These are phyloP conservation scores for Pomacea maculata DNA, from an alignment of 1,140 invertebrate genomes.

Conservation along the genomic window DNA sequence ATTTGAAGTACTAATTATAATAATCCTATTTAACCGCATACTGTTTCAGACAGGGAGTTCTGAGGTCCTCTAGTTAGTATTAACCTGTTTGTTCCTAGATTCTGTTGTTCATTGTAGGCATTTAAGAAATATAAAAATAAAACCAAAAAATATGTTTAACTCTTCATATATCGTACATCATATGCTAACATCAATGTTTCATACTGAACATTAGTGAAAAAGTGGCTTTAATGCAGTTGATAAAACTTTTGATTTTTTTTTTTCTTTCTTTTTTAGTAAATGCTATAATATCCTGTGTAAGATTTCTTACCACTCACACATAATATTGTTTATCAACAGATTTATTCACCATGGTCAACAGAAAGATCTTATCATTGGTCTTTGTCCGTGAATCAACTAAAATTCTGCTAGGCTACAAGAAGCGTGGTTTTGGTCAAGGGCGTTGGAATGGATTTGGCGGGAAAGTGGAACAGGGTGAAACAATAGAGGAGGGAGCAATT, in stretches of 20 bases:
- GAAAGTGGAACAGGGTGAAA: constrained; percentile 77
- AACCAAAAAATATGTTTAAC: no score
- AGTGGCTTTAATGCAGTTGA: neutral
- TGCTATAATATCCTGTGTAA: no score
- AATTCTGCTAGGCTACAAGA: constrained; percentile 78
- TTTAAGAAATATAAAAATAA: no score
- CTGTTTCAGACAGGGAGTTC: no score
- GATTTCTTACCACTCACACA: neutral
- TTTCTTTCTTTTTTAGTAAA: neutral
- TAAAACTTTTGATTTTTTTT: neutral
- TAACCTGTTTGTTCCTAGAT: no score
- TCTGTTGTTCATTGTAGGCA: no score
- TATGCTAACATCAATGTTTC: neutral
- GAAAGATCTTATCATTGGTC: constrained; percentile 66
- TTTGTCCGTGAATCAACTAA: constrained; percentile 70
- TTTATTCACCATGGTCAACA: constrained; percentile 25
- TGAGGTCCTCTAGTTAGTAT: no score
- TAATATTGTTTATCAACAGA: neutral
- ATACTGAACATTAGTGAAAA: neutral
- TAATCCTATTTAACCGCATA: no score
- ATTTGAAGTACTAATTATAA: no score
- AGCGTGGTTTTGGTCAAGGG: constrained; percentile 77
- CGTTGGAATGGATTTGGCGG: constrained; percentile 87
- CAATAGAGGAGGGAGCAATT: constrained; percentile 72
- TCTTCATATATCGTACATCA: no score